These are phyloP conservation scores for Drosophila mayaguana DNA, from an alignment of 2,888 invertebrate species.

Conservation along the genomic window DNA sequence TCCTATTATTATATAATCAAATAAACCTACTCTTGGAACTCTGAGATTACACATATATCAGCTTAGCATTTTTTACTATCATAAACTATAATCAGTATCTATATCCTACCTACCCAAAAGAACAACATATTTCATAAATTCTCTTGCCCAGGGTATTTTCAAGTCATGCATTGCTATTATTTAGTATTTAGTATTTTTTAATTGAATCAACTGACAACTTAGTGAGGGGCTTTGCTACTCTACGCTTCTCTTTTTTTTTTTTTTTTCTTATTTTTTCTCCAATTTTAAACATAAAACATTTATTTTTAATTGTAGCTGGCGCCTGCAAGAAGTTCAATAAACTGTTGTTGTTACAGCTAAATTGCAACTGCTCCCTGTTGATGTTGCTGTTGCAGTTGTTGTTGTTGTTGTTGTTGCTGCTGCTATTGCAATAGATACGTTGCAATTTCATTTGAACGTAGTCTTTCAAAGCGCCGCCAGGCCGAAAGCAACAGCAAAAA, in stretches of 20 bases:
- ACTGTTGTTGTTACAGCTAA: slow-evolving; percentile 57
- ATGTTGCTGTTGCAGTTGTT: not conserved
- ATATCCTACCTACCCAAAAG: no score
- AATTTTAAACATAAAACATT: slow-evolving; percentile 60
- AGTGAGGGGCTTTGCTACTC: slow-evolving; percentile 33
- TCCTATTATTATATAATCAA: not conserved
- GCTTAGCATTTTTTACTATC: no score
- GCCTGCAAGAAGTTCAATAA: slow-evolving; percentile 72
- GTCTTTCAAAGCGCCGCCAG: slow-evolving; percentile 74
- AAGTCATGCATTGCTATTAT: not conserved
- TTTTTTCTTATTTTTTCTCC: slow-evolving; percentile 11
- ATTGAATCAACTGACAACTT: slow-evolving; percentile 72
- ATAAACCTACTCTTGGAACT: not conserved
- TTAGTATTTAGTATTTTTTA: slow-evolving; percentile 47
- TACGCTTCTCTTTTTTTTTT: slow-evolving; percentile 1
- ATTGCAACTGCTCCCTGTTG: slow-evolving; percentile 45
- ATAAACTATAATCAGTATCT: no score
- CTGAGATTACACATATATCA: no score
- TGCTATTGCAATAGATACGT: slow-evolving; percentile 67
- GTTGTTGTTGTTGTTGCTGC: slow-evolving; percentile 14
- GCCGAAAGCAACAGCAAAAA: slow-evolving; percentile 24
- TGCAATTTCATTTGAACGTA: slow-evolving; percentile 64
- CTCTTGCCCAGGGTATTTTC: not conserved
- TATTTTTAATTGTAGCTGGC: slow-evolving; percentile 76
- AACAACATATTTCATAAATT: no score